A percentile compares a stretch with the other conserved stretches of the same genome.
Conservation (phyloP, 2,113 vertebrate genomes). For the Psittacus erithacus region DNA sequence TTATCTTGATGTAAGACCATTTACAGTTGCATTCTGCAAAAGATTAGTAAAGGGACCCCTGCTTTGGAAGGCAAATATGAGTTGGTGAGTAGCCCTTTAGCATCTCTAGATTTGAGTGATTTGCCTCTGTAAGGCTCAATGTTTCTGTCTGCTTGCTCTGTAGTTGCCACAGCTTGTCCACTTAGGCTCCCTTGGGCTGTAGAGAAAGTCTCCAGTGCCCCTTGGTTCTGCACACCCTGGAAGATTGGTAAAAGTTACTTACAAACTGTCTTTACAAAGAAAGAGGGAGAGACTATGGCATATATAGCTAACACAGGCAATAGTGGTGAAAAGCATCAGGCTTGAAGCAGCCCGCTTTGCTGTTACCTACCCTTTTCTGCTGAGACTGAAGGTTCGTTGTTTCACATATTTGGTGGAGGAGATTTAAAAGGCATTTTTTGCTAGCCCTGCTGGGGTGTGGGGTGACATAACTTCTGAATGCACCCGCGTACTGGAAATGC, state of each 20-base stretch:
- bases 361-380: neutral
- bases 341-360: neutral
- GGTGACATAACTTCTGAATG: neutral
- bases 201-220: neutral
- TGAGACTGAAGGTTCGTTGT: neutral
- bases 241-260: neutral
- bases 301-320: neutral
- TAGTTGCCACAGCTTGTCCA: neutral
- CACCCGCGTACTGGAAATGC: neutral
- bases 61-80: neutral
- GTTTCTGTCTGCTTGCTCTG: neutral
- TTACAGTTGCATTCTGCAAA: neutral
- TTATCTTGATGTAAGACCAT: rapidly evolving
- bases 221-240: neutral
- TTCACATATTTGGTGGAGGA: neutral
- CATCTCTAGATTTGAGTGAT: rapidly evolving
- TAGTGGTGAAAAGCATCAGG: neutral
- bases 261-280: neutral
- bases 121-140: neutral
- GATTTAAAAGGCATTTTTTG: neutral
- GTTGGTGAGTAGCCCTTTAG: neutral
- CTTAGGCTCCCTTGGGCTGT: neutral
- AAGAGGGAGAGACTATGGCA: neutral
- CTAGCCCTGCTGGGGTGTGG: neutral
- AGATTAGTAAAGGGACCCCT: rapidly evolving